Base-by-base conservation (phyloP, 2,797 vertebrate species). In the Meriones psammophilus region DNA sequence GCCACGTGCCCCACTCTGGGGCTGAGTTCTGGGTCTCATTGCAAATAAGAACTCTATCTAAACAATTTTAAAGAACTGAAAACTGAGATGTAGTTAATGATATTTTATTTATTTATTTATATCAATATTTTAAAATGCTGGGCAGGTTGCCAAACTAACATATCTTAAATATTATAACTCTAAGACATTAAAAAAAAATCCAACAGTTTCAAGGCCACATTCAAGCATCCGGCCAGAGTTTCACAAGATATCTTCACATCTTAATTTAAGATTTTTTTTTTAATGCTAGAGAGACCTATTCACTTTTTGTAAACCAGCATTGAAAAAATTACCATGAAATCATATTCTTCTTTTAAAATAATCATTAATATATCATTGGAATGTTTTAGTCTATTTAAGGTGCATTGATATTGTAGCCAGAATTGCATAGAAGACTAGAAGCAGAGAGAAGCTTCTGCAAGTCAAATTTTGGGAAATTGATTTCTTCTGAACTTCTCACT, bases 381-480 rank as follows among this genome's bases (percentile, higher is more conserved):
- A 79, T 66, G 3, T 60, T 79, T 54, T 68, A 39, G 5, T 74
- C 18, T 81, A n/a, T 17, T 77, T 74, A 69, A 69, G 8, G 15
- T 36, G 5, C 14, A 76, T 18, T 39, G 83, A 33, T 8, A 12
- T 46, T 74, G 62, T 68, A 56, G 18, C 6, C 13, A 89, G 46
- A 83, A 7, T 3, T 58, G 9, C 60, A 28, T 39, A 86, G 80
- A 90, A 77, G 46, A 73, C 15, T 42, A 5, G 9, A 78, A 26
- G 14, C n/a, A 88, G 10, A 66, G 3, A 58, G 24, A 14, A 81
- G 5, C 56, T 17, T 83, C 0, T 88, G 0, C 28, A 71, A 94
- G 56, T 64, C 26, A 91, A 88, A 86, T 8, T 84, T 50, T 39
- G 73, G n/a, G 22, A 96, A 85, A 90, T 58, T 36, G 56, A 88